Evolutionary conservation across 2,888 invertebrate genomes (phyloP).

Genomic region (Altica lythri): DNA sequence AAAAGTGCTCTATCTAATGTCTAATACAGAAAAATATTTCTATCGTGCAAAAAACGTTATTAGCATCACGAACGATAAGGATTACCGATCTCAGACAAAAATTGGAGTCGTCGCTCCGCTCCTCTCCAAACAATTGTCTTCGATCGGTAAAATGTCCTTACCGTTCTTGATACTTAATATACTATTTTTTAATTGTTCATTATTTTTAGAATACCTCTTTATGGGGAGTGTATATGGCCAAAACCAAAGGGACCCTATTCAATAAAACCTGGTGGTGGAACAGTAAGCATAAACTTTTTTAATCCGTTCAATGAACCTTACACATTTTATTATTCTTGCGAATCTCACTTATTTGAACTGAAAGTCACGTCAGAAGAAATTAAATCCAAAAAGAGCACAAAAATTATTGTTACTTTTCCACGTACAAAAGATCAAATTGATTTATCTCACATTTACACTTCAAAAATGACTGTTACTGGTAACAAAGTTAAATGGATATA

Average conservation of each 20-base stretch:
- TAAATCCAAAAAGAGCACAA: constrained; percentile 50
- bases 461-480: constrained; percentile 31
- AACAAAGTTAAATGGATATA: constrained; percentile 22
- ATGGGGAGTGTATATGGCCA: constrained; percentile 57
- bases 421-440: constrained; percentile 8
- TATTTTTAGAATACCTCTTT: constrained; percentile 55
- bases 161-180: too few species aligned
- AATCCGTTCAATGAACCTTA: constrained; percentile 57
- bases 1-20: too few species aligned
- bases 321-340: constrained; percentile 55
- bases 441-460: constrained; percentile 29
- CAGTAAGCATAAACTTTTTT: constrained; percentile 55
- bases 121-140: too few species aligned
- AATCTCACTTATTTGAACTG: constrained; percentile 56
- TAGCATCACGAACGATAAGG: not conserved
- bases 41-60: not conserved
- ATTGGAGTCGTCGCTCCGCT: too few species aligned
- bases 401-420: constrained; percentile 38
- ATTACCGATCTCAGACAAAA: too few species aligned
- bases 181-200: too few species aligned
- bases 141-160: too few species aligned
- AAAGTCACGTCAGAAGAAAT: constrained; percentile 54
- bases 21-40: too few species aligned
- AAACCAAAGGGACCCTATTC: constrained; percentile 60
- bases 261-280: constrained; percentile 53